Conservation (phyloP, 2,888 invertebrate species). For the Epiperipatus broadwayi region DNA sequence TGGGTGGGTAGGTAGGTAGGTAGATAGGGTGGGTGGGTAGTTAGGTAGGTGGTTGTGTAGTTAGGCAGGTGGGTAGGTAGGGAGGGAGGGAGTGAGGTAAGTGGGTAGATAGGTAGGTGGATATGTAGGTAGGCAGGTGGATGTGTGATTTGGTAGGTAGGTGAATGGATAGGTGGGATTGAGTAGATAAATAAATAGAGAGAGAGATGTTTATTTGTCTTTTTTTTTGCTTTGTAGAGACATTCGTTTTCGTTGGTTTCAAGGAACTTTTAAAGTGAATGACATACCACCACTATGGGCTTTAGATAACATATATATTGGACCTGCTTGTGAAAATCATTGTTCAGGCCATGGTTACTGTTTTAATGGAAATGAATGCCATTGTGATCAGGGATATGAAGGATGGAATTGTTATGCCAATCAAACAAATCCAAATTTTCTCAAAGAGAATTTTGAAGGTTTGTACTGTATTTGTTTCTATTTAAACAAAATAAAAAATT, state of each 20-base stretch:
- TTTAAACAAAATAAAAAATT: conserved; percentile 19
- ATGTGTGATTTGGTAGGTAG: no score
- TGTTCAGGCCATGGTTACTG: conserved; percentile 28
- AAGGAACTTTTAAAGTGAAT: conserved; percentile 23
- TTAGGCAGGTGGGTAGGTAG: no score
- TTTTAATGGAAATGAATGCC: conserved; percentile 22
- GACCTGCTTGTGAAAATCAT: conserved; percentile 28
- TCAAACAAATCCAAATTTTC: conserved; percentile 20
- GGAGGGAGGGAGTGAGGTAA: no score
- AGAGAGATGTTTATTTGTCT: no score
- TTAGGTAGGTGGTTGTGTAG: no score
- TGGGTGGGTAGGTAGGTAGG: no score
- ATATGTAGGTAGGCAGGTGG: no score
- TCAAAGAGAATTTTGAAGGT: conserved; percentile 27
- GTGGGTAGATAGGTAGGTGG: no score
- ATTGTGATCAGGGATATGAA: conserved; percentile 25
- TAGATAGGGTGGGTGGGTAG: no score
- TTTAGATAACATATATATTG: conserved; percentile 29
- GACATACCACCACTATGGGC: conserved; percentile 29
- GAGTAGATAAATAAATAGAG: background rate
- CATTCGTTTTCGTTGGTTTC: conserved; percentile 30
- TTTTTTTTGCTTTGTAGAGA: conserved; percentile 19
- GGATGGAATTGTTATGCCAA: conserved; percentile 21
- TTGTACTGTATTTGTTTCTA: conserved; percentile 16
- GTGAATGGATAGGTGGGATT: no score